Percentiles rank a stretch among this genome's conserved stretches.
These are phyloP conservation scores for Agrochola circellaris DNA, from an alignment of 2,888 invertebrate species.

Conservation along the genomic window DNA sequence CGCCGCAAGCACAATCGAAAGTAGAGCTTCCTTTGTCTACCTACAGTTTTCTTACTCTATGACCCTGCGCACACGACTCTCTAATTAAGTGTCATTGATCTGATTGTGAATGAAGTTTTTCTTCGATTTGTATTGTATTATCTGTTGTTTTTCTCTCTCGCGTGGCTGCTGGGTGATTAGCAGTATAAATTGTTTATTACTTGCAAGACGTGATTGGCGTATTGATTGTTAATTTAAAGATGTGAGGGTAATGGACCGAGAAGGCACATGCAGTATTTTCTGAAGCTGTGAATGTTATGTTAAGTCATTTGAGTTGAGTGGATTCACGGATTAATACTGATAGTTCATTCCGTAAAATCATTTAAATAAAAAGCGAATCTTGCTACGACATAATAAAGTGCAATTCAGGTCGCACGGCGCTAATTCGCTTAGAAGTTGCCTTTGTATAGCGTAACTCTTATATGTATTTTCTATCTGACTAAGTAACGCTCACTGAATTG, in stretches of 20 bases:
- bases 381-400: too few species aligned
- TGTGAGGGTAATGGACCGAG: slow-evolving; percentile 1
- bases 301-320: too few species aligned
- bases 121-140: slow-evolving; percentile 16
- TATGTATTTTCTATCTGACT: too few species aligned
- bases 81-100: slow-evolving; percentile 53
- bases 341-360: too few species aligned
- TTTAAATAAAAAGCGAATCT: too few species aligned
- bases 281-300: neutral
- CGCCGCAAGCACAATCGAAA: neutral
- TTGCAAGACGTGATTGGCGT: slow-evolving; percentile 28
- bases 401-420: too few species aligned
- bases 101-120: slow-evolving; percentile 45
- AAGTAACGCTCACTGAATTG: too few species aligned
- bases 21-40: neutral
- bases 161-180: slow-evolving; percentile 38
- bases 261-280: neutral
- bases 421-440: too few species aligned
- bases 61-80: slow-evolving; percentile 31
- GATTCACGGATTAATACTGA: too few species aligned
- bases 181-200: slow-evolving; percentile 40
- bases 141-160: slow-evolving; percentile 27
- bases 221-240: slow-evolving; percentile 36
- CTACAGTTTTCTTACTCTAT: slow-evolving; percentile 3
- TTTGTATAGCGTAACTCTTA: too few species aligned